Evolutionary conservation across 2,888 invertebrate genomes (phyloP).

Genomic region (Heliconius hortense): DNA sequence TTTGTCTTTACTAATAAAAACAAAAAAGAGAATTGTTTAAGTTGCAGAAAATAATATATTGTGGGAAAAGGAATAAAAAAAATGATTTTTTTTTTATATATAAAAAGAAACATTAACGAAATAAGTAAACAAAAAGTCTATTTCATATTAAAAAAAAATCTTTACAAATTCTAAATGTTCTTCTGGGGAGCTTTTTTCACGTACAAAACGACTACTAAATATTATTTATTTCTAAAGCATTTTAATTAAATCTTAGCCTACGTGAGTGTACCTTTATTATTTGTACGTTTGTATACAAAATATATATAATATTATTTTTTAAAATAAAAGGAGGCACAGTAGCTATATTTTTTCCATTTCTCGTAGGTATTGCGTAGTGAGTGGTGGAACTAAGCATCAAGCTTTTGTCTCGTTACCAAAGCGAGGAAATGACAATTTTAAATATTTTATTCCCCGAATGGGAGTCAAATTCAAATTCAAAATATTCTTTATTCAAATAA

Average conservation of each 20-base stretch:
- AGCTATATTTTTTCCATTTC: background rate
- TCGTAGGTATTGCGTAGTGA: background rate
- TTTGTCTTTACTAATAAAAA: too few species aligned
- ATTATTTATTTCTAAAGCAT: slow-evolving; percentile 11
- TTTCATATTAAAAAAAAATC: background rate
- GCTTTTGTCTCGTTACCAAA: background rate
- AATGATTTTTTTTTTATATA: too few species aligned
- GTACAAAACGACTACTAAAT: slow-evolving; percentile 1
- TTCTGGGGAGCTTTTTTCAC: slow-evolving; percentile 6
- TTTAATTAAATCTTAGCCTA: slow-evolving; percentile 11
- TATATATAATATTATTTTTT: too few species aligned
- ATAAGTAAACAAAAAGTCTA: background rate
- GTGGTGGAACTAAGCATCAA: background rate
- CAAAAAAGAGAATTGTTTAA: too few species aligned
- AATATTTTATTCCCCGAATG: background rate
- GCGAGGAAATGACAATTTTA: background rate
- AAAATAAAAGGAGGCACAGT: background rate
- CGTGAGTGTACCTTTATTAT: background rate
- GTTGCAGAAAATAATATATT: too few species aligned
- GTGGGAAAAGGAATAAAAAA: too few species aligned
- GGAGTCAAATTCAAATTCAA: too few species aligned
- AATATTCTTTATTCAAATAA: too few species aligned
- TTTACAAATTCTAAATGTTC: background rate
- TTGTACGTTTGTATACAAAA: background rate
- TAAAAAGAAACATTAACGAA: background rate